Evolutionary conservation across 2,797 vertebrate genomes (phyloP).

Genomic region (Sebastes itinus): DNA sequence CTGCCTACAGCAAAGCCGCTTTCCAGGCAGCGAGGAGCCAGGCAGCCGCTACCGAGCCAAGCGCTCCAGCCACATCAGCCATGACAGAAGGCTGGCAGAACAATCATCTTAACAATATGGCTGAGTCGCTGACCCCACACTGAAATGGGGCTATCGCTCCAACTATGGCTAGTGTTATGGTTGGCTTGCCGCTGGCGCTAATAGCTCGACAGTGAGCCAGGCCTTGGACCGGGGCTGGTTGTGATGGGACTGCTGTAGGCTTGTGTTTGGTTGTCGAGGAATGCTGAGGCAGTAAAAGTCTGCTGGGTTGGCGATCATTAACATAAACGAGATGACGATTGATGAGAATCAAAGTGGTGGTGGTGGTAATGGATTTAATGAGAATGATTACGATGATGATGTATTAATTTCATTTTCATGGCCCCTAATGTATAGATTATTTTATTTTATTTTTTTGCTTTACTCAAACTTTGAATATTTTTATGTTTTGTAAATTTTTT

Average conservation of each 20-base stretch:
- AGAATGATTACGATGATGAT: background rate
- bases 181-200: conserved; percentile 75
- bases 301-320: conserved; percentile 19
- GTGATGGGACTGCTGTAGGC: conserved; percentile 43
- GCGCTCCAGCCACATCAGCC: conserved; percentile 82
- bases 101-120: conserved; percentile 86
- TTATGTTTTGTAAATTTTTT: background rate
- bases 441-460: background rate
- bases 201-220: conserved; percentile 71
- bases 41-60: conserved; percentile 73
- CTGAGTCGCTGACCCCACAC: conserved; percentile 82
- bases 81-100: conserved; percentile 86
- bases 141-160: conserved; percentile 75
- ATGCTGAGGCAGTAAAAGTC: conserved; percentile 53
- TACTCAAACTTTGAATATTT: background rate
- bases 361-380: background rate
- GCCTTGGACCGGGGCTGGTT: conserved; percentile 53
- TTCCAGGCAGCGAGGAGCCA: conserved; percentile 78
- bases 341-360: conserved; percentile 2
- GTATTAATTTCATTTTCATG: background rate
- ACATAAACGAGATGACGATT: conserved; percentile 19
- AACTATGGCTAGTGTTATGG: conserved; percentile 67
- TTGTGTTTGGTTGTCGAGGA: conserved; percentile 70
- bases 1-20: conserved; percentile 87
- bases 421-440: background rate